Base-by-base conservation (phyloP, 2,888 invertebrate species). In the Drosophila anomalipes region DNA sequence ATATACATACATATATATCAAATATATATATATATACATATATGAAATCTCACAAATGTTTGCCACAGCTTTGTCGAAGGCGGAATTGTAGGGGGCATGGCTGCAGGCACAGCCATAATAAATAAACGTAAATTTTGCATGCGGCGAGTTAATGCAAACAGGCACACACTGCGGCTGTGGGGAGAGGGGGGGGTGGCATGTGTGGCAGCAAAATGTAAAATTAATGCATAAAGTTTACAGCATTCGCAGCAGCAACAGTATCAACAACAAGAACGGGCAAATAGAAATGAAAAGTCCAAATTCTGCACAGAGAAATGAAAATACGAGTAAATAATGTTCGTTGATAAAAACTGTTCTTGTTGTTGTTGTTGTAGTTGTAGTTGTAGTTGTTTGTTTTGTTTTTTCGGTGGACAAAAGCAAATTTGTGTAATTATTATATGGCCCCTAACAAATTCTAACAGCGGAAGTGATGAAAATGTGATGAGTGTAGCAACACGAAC, bases 161-260 rank as follows among this genome's bases (percentile, higher is more conserved):
- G 76, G 68, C 78, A 59, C 51, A 69, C 62, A 60, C 12, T 22
- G 3, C 32, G 30, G 19, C 41, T 4, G 22, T 3, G 26, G 14
- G 60, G 19, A 10, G 39, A 12, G 22, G 44, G 12, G 26, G 37
- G 22, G 44, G 12, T 19, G 37, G 57, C 39, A 28, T 37, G 69
- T 51, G 56, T 68, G 69, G 69, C 69, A 72, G 73, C 66, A 86
- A 89, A 89, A 89, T 90, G 87, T 89, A 86, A 90, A 90, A 91
- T 89, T 91, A 91, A 90, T 91, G 91, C 89, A 86, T 86, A 91
- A 89, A 89, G 83, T 89, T 89, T 91, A 79, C 82, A 91, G 75
- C 83, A 73, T 66, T 56, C 61, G 47, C 62, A 86, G 44, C 66
- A 62, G 44, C 58, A 72, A 68, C 74, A 76, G 70, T 39, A 69